Percentiles rank a stretch among this genome's conserved stretches.
These are phyloP conservation scores for Lissonota sp. DNA, from an alignment of 2,888 invertebrate species.

Conservation along the genomic window DNA sequence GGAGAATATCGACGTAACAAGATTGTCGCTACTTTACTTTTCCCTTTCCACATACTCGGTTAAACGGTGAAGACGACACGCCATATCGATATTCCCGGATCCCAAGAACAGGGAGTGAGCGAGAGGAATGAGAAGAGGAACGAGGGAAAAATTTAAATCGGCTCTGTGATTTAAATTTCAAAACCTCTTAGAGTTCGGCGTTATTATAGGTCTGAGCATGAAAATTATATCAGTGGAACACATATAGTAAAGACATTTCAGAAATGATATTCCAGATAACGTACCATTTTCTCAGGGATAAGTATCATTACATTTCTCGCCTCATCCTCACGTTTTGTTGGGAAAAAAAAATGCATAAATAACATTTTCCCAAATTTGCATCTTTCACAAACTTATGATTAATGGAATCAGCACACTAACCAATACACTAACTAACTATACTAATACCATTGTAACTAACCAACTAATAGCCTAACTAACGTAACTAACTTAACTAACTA, in stretches of 20 bases:
- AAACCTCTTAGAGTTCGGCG: conserved; percentile 48
- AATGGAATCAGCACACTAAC: too few relatives aligned
- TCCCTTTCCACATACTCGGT: conserved; percentile 1
- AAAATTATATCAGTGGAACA: conserved; percentile 1
- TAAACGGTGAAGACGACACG: conserved; percentile 20
- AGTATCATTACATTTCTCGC: neutral
- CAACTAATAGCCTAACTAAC: too few relatives aligned
- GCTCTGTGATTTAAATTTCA: conserved; percentile 60
- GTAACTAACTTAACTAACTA: too few relatives aligned
- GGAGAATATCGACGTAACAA: conserved; percentile 53
- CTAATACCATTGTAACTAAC: too few relatives aligned
- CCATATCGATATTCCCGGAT: conserved; percentile 52
- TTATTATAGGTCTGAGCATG: neutral
- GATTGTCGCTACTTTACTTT: conserved; percentile 47
- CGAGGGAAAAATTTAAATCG: conserved; percentile 20
- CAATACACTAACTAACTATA: too few relatives aligned
- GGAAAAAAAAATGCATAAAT: neutral
- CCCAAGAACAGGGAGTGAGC: neutral
- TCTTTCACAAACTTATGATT: too few relatives aligned
- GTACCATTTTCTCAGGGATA: conserved; percentile 37
- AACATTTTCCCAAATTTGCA: too few relatives aligned
- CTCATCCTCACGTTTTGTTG: neutral
- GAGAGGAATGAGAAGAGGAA: conserved; percentile 30
- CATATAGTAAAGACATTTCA: conserved; percentile 38
- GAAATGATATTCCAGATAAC: conserved; percentile 53